These are phyloP conservation scores for Amblyjoppa proteus DNA, from an alignment of 2,888 invertebrate species.

Conservation along the genomic window DNA sequence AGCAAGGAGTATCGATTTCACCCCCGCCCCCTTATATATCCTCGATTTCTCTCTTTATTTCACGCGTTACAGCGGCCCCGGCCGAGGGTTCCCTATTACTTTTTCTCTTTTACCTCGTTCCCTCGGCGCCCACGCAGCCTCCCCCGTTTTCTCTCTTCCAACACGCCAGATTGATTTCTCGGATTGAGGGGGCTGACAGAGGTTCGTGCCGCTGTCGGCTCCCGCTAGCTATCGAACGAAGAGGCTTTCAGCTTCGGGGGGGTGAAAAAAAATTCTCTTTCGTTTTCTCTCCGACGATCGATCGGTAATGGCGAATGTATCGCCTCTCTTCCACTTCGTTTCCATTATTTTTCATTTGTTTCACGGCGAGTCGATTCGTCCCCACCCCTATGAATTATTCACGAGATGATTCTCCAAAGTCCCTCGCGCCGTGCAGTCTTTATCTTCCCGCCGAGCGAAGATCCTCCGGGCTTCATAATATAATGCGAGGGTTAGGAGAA, in stretches of 20 bases:
- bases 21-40: conserved; percentile 43
- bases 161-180: conserved; percentile 68
- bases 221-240: conserved; percentile 36
- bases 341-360: conserved; percentile 82
- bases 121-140: conserved; percentile 14
- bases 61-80: conserved; percentile 60
- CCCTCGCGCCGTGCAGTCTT: conserved; percentile 45
- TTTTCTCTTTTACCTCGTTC: conserved; percentile 52
- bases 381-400: conserved; percentile 74
- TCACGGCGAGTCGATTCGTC: conserved; percentile 69
- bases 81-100: conserved; percentile 61
- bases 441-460: conserved; percentile 64
- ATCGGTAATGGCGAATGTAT: conserved; percentile 77
- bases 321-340: conserved; percentile 75
- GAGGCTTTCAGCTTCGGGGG: conserved; percentile 50
- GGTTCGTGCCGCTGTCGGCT: conserved; percentile 42
- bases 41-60: conserved; percentile 56
- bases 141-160: conserved; percentile 49
- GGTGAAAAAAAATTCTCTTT: conserved; percentile 20
- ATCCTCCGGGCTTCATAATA: conserved; percentile 71
- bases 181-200: conserved; percentile 67
- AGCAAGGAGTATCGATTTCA: conserved; percentile 64
- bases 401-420: conserved; percentile 66
- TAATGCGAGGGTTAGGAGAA: conserved; percentile 72
- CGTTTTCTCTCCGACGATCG: conserved; percentile 15